A percentile compares a stretch with the other conserved stretches of the same genome.
These are phyloP conservation scores for Sylvietta virens DNA, from an alignment of 2,113 vertebrate genomes.

Conservation along the genomic window DNA sequence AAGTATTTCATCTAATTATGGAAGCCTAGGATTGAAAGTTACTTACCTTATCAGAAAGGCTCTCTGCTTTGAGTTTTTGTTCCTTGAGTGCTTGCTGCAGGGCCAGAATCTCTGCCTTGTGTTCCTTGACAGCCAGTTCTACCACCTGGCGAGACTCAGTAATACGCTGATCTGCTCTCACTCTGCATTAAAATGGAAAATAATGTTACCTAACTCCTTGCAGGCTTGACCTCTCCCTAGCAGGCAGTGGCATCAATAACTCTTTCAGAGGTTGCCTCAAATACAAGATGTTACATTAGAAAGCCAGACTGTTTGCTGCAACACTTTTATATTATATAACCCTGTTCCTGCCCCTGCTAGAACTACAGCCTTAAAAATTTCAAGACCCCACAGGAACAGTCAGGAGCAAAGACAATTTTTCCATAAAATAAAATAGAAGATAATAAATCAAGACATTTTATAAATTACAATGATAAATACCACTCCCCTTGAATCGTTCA, in stretches of 20 bases:
- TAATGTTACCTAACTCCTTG: not conserved
- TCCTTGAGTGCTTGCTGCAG: constrained; percentile 98
- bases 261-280: constrained; percentile 7
- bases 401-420: not conserved
- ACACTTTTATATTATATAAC: not conserved
- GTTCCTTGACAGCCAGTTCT: constrained; percentile 94
- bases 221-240: constrained; percentile 4
- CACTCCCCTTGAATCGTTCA: not conserved
- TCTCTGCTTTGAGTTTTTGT: constrained; percentile 96
- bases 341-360: not conserved
- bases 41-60: constrained; percentile 92
- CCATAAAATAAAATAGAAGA: not conserved
- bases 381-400: not conserved
- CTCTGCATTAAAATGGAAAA: constrained; percentile 71
- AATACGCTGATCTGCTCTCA: constrained; percentile 92
- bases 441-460: not conserved
- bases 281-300: constrained; percentile 17
- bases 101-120: constrained; percentile 94
- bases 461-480: constrained; percentile 9
- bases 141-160: constrained; percentile 94
- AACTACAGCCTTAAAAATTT: not conserved
- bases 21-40: not conserved
- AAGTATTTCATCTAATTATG: not conserved
- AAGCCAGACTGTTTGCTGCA: not conserved
- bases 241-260: not conserved